A percentile compares a stretch with the other conserved stretches of the same genome.
Evolutionary conservation across 2,888 invertebrate genomes (phyloP).

Genomic region (Dilophus febrilis): DNA sequence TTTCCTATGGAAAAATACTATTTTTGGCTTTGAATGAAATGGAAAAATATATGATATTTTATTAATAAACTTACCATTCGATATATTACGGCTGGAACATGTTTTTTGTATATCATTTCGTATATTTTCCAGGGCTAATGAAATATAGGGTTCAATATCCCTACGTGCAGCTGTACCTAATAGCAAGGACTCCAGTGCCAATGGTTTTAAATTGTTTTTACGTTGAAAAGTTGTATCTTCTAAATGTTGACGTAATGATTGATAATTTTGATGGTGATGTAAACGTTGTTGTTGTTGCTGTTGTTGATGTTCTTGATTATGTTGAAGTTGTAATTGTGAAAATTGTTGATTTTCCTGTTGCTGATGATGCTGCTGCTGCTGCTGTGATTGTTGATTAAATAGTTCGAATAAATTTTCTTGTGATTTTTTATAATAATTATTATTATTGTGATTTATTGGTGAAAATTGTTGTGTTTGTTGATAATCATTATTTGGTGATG

Average conservation of each 20-base stretch:
- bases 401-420: not conserved
- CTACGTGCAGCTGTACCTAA: constrained; percentile 41
- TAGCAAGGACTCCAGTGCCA: constrained; percentile 48
- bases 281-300: constrained; percentile 12
- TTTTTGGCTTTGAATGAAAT: no score
- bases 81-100: constrained; percentile 70
- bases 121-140: constrained; percentile 72
- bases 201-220: constrained; percentile 62
- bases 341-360: constrained; percentile 22
- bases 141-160: constrained; percentile 66
- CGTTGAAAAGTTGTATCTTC: constrained; percentile 74
- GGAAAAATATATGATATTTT: no score
- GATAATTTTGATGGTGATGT: constrained; percentile 43
- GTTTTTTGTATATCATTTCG: constrained; percentile 72
- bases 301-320: not conserved
- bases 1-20: no score
- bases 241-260: constrained; percentile 60
- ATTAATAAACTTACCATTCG: constrained; percentile 67
- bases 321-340: no score
- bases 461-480: no score
- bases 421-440: not conserved
- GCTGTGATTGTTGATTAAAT: not conserved
- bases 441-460: not conserved
- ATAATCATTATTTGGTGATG: no score
- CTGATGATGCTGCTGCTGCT: not conserved